These are phyloP conservation scores for Nephrotoma flavescens DNA, from an alignment of 2,888 invertebrate species.

Conservation along the genomic window DNA sequence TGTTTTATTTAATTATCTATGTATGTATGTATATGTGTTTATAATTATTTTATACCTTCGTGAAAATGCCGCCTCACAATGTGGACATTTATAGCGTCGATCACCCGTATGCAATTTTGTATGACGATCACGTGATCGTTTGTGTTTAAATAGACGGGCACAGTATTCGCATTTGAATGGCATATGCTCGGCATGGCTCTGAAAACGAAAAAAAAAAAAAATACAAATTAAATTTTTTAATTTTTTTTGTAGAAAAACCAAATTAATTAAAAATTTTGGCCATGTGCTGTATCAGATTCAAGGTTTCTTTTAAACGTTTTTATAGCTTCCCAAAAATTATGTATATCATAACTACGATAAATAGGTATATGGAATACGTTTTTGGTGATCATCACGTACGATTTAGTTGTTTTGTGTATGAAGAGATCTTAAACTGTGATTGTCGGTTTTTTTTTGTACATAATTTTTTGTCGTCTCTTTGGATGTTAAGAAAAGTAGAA, in stretches of 20 bases:
- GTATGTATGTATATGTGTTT: not conserved
- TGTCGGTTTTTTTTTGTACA: not conserved
- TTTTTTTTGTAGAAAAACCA: not conserved
- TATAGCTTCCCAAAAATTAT: conserved; percentile 1
- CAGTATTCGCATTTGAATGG: conserved; percentile 88
- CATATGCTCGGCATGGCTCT: conserved; percentile 86
- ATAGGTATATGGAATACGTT: not conserved
- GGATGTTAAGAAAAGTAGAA: not conserved
- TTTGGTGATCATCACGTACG: not conserved
- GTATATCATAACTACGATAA: not conserved
- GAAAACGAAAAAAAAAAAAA: conserved; percentile 20
- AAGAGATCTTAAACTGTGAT: not conserved
- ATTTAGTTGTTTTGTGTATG: not conserved
- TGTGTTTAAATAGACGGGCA: conserved; percentile 85
- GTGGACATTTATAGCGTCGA: conserved; percentile 76
- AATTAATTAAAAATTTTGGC: not conserved
- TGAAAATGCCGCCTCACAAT: conserved; percentile 85
- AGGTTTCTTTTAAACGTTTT: not conserved
- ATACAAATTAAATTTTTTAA: not conserved
- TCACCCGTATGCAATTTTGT: conserved; percentile 87
- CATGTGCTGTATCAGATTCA: not conserved
- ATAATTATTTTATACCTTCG: conserved; percentile 50
- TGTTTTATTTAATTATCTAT: not conserved
- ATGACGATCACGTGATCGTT: conserved; percentile 84
- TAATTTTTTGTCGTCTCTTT: not conserved